Conservation (phyloP, 2,797 vertebrate genomes). For the Novumbra hubbsi region DNA sequence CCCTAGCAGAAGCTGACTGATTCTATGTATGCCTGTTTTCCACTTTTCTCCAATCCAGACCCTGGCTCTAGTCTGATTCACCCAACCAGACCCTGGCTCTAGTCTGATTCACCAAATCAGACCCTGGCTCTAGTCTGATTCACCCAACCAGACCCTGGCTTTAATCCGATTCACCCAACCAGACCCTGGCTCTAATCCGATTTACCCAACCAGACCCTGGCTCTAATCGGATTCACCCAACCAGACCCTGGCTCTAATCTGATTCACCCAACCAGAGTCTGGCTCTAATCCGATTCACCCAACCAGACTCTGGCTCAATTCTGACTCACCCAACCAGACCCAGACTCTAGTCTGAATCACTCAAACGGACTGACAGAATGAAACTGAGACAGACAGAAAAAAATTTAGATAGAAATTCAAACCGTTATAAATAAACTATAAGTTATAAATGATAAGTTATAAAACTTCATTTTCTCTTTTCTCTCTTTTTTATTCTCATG, state of each 20-base stretch:
- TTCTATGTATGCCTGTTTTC: not conserved
- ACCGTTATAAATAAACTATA: no score
- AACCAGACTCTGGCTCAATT: not conserved
- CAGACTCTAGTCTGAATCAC: not conserved
- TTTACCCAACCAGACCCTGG: not conserved
- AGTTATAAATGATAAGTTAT: not conserved
- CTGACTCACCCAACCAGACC: not conserved
- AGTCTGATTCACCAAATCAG: no score
- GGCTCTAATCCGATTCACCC: not conserved
- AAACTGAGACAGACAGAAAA: slow-evolving; percentile 10
- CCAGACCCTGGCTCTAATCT: not conserved
- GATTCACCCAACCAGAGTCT: not conserved
- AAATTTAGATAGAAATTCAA: slow-evolving; percentile 6
- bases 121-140: not conserved
- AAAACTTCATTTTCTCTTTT: not conserved
- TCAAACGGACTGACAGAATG: not conserved
- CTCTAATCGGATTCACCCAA: not conserved
- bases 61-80: not conserved
- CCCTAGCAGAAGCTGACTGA: not conserved
- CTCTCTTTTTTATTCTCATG: no score
- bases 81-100: not conserved
- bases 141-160: no score
- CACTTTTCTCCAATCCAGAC: not conserved
- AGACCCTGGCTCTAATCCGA: no score
- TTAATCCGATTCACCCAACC: no score